Percentiles rank a stretch among this genome's conserved stretches.
Conservation (phyloP, 2,888 invertebrate genomes). For the Yponomeuta evonymella region DNA sequence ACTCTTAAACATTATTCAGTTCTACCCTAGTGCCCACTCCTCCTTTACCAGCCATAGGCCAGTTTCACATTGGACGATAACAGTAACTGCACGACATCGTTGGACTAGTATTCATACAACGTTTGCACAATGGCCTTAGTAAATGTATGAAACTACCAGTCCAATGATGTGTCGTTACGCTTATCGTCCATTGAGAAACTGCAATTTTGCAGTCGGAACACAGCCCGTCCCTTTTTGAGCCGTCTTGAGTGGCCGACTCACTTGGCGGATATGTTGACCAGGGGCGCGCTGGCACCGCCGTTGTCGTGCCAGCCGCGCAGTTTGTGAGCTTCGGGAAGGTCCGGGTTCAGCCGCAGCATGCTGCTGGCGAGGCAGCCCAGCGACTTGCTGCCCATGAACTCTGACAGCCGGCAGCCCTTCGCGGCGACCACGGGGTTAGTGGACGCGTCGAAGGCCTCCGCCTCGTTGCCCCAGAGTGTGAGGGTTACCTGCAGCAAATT, state of each 20-base stretch:
- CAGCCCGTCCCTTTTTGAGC: too few species aligned
- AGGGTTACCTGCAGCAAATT: slow-evolving; percentile 77
- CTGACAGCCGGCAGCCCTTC: slow-evolving; percentile 84
- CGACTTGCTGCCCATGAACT: slow-evolving; percentile 90
- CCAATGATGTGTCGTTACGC: too few species aligned
- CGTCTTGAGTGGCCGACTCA: slow-evolving; percentile 46
- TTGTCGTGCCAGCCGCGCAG: slow-evolving; percentile 95
- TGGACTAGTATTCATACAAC: too few species aligned
- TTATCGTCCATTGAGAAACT: too few species aligned
- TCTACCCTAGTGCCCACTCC: too few species aligned
- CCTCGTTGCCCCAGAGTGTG: slow-evolving; percentile 94
- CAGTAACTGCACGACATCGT: too few species aligned
- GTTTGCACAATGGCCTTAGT: too few species aligned
- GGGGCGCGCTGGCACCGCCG: slow-evolving; percentile 79
- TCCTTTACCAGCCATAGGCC: too few species aligned
- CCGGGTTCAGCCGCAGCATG: slow-evolving; percentile 88
- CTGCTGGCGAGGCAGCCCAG: slow-evolving; percentile 78
- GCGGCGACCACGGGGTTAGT: slow-evolving; percentile 52
- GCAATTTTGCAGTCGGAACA: too few species aligned
- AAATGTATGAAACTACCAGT: too few species aligned
- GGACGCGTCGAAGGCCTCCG: slow-evolving; percentile 87
- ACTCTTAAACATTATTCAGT: too few species aligned
- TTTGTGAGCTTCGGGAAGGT: slow-evolving; percentile 88
- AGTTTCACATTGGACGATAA: too few species aligned
- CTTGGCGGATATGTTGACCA: slow-evolving; percentile 80